These are phyloP conservation scores for Polyergus mexicanus DNA, from an alignment of 1,140 invertebrate species.

Conservation along the genomic window DNA sequence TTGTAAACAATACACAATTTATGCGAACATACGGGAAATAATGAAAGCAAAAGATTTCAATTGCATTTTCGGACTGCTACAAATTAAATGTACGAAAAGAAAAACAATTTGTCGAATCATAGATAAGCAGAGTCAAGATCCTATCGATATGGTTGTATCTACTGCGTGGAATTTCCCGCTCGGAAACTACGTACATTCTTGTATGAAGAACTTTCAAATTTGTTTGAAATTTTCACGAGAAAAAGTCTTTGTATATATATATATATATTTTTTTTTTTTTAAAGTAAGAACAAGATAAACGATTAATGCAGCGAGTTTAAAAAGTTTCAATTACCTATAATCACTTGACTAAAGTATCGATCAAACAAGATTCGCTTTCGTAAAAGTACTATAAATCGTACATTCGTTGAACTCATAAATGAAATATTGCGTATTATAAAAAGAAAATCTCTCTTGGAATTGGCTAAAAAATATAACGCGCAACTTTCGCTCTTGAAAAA, in stretches of 20 bases:
- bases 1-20: background rate
- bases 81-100: slow-evolving; percentile 26
- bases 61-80: slow-evolving; percentile 16
- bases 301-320: background rate
- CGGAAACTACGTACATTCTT: slow-evolving; percentile 31
- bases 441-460: background rate
- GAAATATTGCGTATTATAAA: background rate
- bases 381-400: background rate
- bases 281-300: background rate
- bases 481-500: background rate
- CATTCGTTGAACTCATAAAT: background rate
- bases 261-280: background rate
- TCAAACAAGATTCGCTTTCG: background rate
- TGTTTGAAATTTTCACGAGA: slow-evolving; percentile 23
- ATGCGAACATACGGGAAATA: background rate
- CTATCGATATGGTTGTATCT: background rate
- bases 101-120: slow-evolving; percentile 23
- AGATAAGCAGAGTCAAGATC: background rate
- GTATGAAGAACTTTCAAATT: background rate
- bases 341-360: background rate
- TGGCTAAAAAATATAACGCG: background rate
- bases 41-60: background rate
- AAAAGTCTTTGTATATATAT: background rate
- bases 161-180: slow-evolving; percentile 7
- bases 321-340: slow-evolving; percentile 5